Evolutionary conservation across 2,113 vertebrate genomes (phyloP).

Genomic region (Apistogramma diplotaenia): DNA sequence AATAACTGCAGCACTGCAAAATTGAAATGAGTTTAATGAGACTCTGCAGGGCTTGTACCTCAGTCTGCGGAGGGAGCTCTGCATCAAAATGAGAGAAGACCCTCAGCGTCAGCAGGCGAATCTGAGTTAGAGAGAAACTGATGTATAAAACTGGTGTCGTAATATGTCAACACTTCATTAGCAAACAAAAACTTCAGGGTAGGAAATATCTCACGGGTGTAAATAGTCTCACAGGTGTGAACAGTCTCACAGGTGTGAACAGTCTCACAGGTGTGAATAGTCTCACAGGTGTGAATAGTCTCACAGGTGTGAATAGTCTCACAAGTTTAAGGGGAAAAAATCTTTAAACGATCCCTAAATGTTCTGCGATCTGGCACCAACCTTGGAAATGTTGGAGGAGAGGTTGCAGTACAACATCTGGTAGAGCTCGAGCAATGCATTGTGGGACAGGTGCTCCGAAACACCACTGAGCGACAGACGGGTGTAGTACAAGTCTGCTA

Average conservation of each 20-base stretch:
- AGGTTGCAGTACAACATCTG: conserved; percentile 85
- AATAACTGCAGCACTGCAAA: not conserved
- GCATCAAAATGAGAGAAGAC: conserved; percentile 90
- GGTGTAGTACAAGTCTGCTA: conserved; percentile 92
- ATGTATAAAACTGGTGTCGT: not conserved
- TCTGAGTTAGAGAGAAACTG: conserved; percentile 66
- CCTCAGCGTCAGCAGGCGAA: conserved; percentile 88
- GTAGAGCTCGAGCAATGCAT: conserved; percentile 82
- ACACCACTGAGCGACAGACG: conserved; percentile 87
- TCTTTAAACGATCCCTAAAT: fast-evolving
- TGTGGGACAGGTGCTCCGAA: conserved; percentile 81
- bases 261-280: too few relatives aligned
- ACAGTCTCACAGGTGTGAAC: too few relatives aligned
- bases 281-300: too few relatives aligned
- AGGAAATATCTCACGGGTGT: not conserved
- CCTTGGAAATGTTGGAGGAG: conserved; percentile 89
- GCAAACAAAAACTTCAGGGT: not conserved
- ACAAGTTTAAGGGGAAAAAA: too few relatives aligned
- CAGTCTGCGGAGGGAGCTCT: conserved; percentile 67
- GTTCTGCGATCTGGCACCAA: conserved; percentile 1
- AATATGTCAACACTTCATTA: too few relatives aligned
- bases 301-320: too few relatives aligned
- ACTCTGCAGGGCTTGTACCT: conserved; percentile 75
- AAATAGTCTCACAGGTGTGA: too few relatives aligned
- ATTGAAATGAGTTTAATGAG: not conserved